These are phyloP conservation scores for Eidolon helvum DNA, from an alignment of 2,113 vertebrate species.

Conservation along the genomic window DNA sequence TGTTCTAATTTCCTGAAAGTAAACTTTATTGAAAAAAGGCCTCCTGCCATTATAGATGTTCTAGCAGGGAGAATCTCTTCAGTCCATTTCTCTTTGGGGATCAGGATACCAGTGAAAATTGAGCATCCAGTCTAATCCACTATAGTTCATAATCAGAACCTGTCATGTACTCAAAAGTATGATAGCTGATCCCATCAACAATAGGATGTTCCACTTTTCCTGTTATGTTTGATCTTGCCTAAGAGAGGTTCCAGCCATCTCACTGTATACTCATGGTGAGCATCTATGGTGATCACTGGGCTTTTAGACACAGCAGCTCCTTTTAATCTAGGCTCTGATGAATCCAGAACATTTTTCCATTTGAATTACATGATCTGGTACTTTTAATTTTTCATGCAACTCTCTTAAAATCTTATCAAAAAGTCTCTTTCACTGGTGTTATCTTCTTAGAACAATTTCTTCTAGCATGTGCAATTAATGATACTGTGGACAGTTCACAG, in stretches of 20 bases:
- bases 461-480: constrained; percentile 94
- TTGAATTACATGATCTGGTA: constrained; percentile 94
- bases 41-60: constrained; percentile 98
- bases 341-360: constrained; percentile 98
- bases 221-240: constrained; percentile 95
- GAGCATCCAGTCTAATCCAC: constrained; percentile 98
- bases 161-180: constrained; percentile 98
- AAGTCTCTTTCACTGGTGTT: constrained; percentile 99
- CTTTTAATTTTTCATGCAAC: constrained; percentile 93
- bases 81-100: constrained; percentile 98
- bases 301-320: constrained; percentile 96
- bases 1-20: constrained; percentile 98
- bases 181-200: constrained; percentile 96
- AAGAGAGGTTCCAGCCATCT: constrained; percentile 97
- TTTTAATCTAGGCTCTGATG: constrained; percentile 94
- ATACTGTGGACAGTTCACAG: constrained; percentile 96
- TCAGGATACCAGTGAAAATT: constrained; percentile 99
- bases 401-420: constrained; percentile 94
- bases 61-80: constrained; percentile 97
- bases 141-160: constrained; percentile 98
- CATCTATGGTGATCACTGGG: constrained; percentile 98
- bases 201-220: constrained; percentile 97
- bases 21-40: constrained; percentile 98
- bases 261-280: constrained; percentile 96
- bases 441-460: constrained; percentile 96